Base-by-base conservation (phyloP, 1,140 invertebrate species). In the Thaumetopoea pityocampa region DNA sequence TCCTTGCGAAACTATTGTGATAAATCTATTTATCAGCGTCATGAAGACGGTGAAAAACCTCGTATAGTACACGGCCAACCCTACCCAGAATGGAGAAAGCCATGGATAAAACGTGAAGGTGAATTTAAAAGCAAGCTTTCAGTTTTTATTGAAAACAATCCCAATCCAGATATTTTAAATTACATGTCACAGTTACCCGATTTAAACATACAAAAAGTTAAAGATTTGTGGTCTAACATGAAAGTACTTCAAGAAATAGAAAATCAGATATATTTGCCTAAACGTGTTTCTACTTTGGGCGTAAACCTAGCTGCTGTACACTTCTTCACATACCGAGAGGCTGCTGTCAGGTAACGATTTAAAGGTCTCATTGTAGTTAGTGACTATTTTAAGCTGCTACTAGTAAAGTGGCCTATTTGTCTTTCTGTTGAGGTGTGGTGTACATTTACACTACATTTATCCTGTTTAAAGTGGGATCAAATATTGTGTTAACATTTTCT, bases 61-160 rank as follows among this genome's bases (percentile, higher is more conserved):
- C 66, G 71, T 7, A 59, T 50, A 40, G 67, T 83, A 1, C 46
- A 69, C 33, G 81, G 76, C 1, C 35, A 72, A 40, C 40, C 30
- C 5, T 81, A 79, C 43, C 68, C 71, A 9, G 73, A 82, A 38
- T 82, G 79, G 81, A 48, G 78, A 9, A 73, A 64, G 30, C 76
- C 70, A 0, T 84, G 76, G 78, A 64, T 67, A 17, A 41, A 81
- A 35, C 49, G 76, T 17, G 60, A 72, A 1, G 76, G 76, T 4
- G 82, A 82, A 68, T 76, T 59, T 51, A 59, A 11, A 17, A 67
- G 56, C 18, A 83, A 81, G 58, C 41, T 85, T 8, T 68, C 68
- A 1, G 38, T 78, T 20, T 82, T 83, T 16, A 53, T 76, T n/a
- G 66, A 74, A 33, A 76, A 71, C 51, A 72, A 53, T 32, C 79